phyloP scores from a whole-genome alignment of 92 coral and sea anemone species.

The Palythoa caribaeorum region DNA sequence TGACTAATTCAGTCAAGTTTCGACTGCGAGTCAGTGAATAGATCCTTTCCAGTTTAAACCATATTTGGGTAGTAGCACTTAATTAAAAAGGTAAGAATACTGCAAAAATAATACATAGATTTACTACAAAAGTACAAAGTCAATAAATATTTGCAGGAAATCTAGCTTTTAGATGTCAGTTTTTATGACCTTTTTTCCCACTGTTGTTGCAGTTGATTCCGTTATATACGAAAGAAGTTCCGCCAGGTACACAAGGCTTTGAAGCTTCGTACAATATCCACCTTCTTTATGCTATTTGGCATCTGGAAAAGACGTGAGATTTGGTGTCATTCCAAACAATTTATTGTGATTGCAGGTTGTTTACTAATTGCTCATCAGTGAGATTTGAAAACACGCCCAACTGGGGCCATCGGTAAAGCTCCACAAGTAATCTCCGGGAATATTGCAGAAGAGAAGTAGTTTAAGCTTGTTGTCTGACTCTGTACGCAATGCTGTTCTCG shows the following conservation, averaged over 20 bases:
- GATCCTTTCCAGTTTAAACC: no score
- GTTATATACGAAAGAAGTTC: no score
- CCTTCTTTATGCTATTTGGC: not conserved
- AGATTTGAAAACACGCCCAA: conserved; percentile 2
- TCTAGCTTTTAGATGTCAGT: no score
- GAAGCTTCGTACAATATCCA: not conserved
- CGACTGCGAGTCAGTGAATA: not conserved
- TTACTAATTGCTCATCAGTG: conserved; percentile 33
- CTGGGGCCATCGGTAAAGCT: not conserved
- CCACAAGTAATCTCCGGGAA: not conserved
- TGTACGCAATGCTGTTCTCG: conserved; percentile 8
- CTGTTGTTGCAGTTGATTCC: no score
- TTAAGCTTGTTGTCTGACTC: not conserved
- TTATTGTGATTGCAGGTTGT: conserved; percentile 23
- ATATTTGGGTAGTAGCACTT: no score
- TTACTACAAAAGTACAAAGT: no score
- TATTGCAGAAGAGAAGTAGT: not conserved
- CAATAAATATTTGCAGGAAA: no score
- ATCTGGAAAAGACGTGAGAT: conserved; percentile 37
- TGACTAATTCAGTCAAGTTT: not conserved
- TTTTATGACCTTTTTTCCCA: no score
- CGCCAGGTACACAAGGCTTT: not conserved
- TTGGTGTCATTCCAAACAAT: conserved; percentile 37
- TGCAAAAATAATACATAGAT: no score
- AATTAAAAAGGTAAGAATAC: no score